These are phyloP conservation scores for Lordiphosa mommai DNA, from an alignment of 1,140 invertebrate genomes.

Conservation along the genomic window DNA sequence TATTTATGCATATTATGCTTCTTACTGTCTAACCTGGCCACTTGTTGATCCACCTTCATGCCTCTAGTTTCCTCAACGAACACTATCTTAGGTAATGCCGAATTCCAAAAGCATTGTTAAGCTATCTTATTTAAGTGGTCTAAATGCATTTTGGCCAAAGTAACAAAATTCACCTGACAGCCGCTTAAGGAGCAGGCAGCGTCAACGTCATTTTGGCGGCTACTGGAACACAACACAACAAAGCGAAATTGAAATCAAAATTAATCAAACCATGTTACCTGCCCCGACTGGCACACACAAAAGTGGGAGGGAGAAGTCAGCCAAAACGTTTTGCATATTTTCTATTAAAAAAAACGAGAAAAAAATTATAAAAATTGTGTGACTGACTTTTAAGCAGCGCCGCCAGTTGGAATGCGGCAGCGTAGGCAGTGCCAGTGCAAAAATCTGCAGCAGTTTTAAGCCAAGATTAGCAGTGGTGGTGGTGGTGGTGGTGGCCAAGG, in stretches of 20 bases:
- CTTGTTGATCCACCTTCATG: too few species aligned
- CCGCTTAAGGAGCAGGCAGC: slow-evolving; percentile 8
- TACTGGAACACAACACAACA: slow-evolving; percentile 42
- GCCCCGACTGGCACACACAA: slow-evolving; percentile 2
- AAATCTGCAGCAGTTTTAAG: slow-evolving; percentile 28
- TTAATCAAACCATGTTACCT: slow-evolving; percentile 56
- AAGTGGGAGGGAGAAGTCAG: slow-evolving; percentile 7
- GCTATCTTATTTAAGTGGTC: too few species aligned
- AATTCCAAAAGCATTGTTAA: too few species aligned
- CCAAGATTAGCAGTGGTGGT: slow-evolving; percentile 38
- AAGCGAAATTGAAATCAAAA: slow-evolving; percentile 68
- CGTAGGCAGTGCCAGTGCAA: slow-evolving; percentile 49
- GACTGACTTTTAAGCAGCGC: slow-evolving; percentile 27
- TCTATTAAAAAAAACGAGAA: slow-evolving; percentile 19
- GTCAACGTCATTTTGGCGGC: slow-evolving; percentile 39
- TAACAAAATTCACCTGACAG: slow-evolving; percentile 53
- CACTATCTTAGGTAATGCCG: too few species aligned
- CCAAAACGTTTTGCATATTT: slow-evolving; percentile 64
- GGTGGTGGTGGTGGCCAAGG: slow-evolving; percentile 27
- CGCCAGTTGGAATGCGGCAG: slow-evolving; percentile 55
- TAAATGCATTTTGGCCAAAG: slow-evolving; percentile 4
- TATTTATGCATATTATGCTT: too few species aligned
- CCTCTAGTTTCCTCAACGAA: too few species aligned
- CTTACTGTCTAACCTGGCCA: too few species aligned
- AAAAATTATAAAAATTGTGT: slow-evolving; percentile 7